Percentiles rank a stretch among this genome's conserved stretches.
Evolutionary conservation across 2,888 invertebrate species (phyloP).

Genomic region (Dicycla oo): DNA sequence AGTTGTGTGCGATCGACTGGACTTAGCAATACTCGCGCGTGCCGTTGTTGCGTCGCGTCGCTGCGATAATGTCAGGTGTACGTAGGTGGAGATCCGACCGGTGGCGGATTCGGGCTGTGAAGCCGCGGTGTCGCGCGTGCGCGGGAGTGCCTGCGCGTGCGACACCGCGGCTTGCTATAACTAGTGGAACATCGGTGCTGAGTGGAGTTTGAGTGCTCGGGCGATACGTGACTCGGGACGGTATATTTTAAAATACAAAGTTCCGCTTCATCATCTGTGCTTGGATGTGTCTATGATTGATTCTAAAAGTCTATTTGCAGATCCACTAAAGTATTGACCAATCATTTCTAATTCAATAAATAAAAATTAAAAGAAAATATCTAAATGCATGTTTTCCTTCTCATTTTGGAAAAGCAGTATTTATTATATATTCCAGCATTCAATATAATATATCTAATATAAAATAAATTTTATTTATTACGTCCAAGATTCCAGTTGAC

Average conservation of each 20-base stretch:
- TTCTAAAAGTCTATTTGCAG: constrained; percentile 15
- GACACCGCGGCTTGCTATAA: constrained; percentile 57
- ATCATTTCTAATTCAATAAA: not conserved
- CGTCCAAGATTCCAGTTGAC: constrained; percentile 46
- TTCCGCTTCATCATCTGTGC: constrained; percentile 67
- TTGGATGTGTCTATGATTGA: constrained; percentile 16
- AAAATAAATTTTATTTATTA: constrained; percentile 7
- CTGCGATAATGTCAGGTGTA: constrained; percentile 62
- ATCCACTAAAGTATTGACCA: constrained; percentile 14
- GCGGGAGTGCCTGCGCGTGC: constrained; percentile 11
- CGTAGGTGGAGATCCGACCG: constrained; percentile 64
- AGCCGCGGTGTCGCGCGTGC: constrained; percentile 62
- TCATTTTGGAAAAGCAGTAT: not conserved
- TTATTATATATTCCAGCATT: not conserved
- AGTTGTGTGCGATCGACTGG: constrained; percentile 42
- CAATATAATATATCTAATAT: not conserved
- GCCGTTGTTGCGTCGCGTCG: constrained; percentile 48
- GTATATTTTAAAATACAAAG: constrained; percentile 66
- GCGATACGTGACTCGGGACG: constrained; percentile 79
- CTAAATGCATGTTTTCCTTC: too few species aligned
- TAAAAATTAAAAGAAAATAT: not conserved
- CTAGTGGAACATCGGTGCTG: constrained; percentile 73
- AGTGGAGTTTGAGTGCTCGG: constrained; percentile 81
- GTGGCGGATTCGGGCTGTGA: constrained; percentile 61
- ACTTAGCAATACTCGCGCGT: constrained; percentile 39